A percentile compares a stretch with the other conserved stretches of the same genome.
phyloP scores from a whole-genome alignment of 2,888 invertebrate species.

The Eupithecia exiguata region DNA sequence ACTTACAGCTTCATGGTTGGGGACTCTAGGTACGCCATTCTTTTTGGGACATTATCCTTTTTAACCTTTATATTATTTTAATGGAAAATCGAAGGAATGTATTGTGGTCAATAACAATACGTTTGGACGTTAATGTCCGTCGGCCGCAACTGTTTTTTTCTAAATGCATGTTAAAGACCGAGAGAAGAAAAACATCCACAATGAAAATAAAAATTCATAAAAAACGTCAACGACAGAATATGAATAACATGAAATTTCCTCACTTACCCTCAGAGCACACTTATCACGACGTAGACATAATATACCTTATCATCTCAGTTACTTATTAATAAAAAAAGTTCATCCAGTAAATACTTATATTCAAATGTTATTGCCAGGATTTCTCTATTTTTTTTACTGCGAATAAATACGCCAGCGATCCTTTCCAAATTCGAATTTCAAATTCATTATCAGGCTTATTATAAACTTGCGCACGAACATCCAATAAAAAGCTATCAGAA shows the following conservation, averaged over 20 bases:
- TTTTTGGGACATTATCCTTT: too few relatives aligned
- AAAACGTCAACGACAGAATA: background rate
- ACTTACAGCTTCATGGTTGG: background rate
- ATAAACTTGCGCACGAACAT: background rate
- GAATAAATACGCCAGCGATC: background rate
- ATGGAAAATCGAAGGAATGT: too few relatives aligned
- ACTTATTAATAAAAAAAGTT: background rate
- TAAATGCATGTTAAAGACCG: background rate
- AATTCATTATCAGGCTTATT: background rate
- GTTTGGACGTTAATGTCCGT: background rate
- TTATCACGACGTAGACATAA: background rate
- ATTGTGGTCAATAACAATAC: background rate
- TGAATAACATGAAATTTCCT: background rate
- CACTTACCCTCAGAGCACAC: background rate
- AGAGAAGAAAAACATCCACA: background rate
- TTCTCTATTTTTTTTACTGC: background rate
- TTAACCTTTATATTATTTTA: too few relatives aligned
- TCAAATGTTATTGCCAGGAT: background rate
- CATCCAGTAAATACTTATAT: background rate
- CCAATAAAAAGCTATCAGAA: background rate
- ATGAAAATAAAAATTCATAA: background rate
- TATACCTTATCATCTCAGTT: background rate
- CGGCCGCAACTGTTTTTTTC: background rate
- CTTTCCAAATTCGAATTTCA: background rate
- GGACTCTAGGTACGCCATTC: background rate